Conservation (phyloP, 2,888 invertebrate genomes). For the Synanthedon andrenaeformis region DNA sequence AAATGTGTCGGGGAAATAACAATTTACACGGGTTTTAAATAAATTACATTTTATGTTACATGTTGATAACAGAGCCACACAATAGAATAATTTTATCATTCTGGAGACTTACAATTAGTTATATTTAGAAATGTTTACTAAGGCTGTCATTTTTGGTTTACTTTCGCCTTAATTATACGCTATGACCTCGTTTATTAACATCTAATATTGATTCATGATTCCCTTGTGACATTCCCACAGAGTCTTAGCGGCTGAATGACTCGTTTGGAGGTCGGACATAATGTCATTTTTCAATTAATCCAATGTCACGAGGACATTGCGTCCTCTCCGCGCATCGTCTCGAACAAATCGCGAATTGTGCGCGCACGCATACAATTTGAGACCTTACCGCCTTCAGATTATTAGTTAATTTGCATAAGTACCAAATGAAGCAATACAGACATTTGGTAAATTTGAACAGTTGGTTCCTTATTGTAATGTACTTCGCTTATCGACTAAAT, state of each 20-base stretch:
- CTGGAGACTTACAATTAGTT: too few relatives aligned
- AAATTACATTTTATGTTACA: too few relatives aligned
- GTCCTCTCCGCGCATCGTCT: constrained; percentile 40
- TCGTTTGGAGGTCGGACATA: constrained; percentile 46
- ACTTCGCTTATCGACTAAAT: constrained; percentile 2
- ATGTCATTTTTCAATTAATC: constrained; percentile 62
- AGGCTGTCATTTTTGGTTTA: too few relatives aligned
- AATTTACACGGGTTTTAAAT: too few relatives aligned
- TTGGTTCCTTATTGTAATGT: constrained; percentile 16
- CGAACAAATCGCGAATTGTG: constrained; percentile 15
- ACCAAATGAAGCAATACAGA: constrained; percentile 15
- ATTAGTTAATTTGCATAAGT: constrained; percentile 20
- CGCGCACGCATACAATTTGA: constrained; percentile 17
- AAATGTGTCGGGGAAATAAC: too few relatives aligned
- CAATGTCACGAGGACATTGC: constrained; percentile 57
- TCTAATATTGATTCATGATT: background rate
- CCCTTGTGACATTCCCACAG: constrained; percentile 31
- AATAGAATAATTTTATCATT: too few relatives aligned
- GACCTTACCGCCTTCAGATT: constrained; percentile 21
- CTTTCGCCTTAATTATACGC: too few relatives aligned
- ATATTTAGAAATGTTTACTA: too few relatives aligned
- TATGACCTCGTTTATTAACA: constrained; percentile 13
- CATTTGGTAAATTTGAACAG: constrained; percentile 40
- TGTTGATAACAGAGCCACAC: too few relatives aligned
- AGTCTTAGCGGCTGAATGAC: constrained; percentile 33